These are phyloP conservation scores for Gryllus longicercus DNA, from an alignment of 2,888 invertebrate species.

Conservation along the genomic window DNA sequence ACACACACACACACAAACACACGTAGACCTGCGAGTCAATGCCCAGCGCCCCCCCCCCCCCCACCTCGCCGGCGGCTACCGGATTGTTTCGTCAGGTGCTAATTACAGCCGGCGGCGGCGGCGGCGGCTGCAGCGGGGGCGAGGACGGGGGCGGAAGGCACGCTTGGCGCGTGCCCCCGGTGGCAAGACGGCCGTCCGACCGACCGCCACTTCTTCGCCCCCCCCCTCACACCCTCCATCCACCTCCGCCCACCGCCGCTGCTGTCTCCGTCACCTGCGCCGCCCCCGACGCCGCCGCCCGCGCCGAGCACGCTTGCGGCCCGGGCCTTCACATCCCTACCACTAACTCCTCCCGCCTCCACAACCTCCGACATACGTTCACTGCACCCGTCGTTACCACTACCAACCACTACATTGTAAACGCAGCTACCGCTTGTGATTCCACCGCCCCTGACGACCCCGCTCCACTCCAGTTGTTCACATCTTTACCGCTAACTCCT, in stretches of 20 bases:
- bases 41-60: neutral
- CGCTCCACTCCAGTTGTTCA: too few relatives aligned
- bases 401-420: too few relatives aligned
- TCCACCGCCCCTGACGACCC: too few relatives aligned
- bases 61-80: neutral
- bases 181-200: neutral
- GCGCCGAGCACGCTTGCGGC: too few relatives aligned
- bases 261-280: neutral
- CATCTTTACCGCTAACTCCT: too few relatives aligned
- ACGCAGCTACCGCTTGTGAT: too few relatives aligned
- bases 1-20: too few relatives aligned
- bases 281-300: neutral
- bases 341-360: too few relatives aligned
- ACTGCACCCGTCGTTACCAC: too few relatives aligned
- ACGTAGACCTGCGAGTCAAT: too few relatives aligned
- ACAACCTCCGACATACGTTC: too few relatives aligned
- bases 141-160: neutral
- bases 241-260: neutral
- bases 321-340: too few relatives aligned
- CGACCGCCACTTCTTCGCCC: neutral
- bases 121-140: neutral
- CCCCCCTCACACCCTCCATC: neutral
- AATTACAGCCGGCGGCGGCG: neutral
- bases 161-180: neutral
- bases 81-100: constrained; percentile 7